A percentile compares a stretch with the other conserved stretches of the same genome.
Conservation (phyloP, 2,113 vertebrate genomes). For the Polypterus bichir region DNA sequence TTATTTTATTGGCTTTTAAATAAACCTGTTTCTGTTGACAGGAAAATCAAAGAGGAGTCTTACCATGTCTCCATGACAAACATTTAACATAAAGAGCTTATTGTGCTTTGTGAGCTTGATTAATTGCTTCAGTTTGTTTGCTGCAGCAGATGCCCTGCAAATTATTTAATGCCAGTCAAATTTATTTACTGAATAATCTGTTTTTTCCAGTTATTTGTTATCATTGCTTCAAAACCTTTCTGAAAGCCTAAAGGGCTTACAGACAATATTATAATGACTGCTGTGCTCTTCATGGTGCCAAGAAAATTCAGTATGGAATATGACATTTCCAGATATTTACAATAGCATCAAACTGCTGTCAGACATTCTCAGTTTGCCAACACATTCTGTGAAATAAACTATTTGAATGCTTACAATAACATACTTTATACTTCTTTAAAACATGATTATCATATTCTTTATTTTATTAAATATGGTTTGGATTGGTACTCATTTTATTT, state of each 20-base stretch:
- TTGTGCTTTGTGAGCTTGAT: slow-evolving; percentile 14
- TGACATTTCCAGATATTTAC: slow-evolving; percentile 28
- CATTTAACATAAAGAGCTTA: slow-evolving; percentile 8
- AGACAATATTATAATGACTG: slow-evolving; percentile 17
- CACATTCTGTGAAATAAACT: too few relatives aligned
- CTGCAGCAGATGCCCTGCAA: slow-evolving; percentile 22
- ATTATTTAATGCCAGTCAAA: slow-evolving; percentile 35
- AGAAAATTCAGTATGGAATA: slow-evolving; percentile 22
- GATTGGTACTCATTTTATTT: too few relatives aligned
- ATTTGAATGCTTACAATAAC: too few relatives aligned
- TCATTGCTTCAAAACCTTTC: slow-evolving; percentile 18
- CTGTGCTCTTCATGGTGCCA: slow-evolving; percentile 11
- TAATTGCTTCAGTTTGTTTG: slow-evolving; percentile 9
- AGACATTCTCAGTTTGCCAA: background rate
- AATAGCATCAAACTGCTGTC: background rate
- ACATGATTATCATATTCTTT: too few relatives aligned
- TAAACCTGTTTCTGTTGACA: slow-evolving; percentile 25
- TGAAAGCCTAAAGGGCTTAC: slow-evolving; percentile 5
- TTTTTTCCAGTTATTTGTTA: slow-evolving; percentile 21
- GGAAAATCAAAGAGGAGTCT: slow-evolving; percentile 30
- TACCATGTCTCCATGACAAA: slow-evolving; percentile 17
- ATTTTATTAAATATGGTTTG: too few relatives aligned
- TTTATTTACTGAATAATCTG: slow-evolving; percentile 35
- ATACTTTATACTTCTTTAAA: too few relatives aligned
- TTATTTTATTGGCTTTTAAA: slow-evolving; percentile 26